These are phyloP conservation scores for Perizoma affinitatum DNA, from an alignment of 2,888 invertebrate species.

Conservation along the genomic window DNA sequence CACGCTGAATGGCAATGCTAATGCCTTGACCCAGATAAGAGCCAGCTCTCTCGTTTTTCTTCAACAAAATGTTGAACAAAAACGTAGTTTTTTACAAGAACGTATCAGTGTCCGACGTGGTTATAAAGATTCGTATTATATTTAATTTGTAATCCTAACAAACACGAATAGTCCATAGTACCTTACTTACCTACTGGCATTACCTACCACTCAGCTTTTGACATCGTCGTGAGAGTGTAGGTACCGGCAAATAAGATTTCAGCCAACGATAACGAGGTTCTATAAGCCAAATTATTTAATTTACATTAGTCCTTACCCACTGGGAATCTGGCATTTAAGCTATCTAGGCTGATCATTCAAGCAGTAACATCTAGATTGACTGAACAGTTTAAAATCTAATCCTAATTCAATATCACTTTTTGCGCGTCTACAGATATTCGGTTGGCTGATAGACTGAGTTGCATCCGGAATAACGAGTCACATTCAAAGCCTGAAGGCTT, in stretches of 20 bases:
- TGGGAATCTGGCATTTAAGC: constrained; percentile 83
- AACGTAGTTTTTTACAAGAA: too few relatives aligned
- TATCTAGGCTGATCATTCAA: constrained; percentile 78
- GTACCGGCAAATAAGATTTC: constrained; percentile 25
- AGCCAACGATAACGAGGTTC: constrained; percentile 31
- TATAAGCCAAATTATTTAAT: constrained; percentile 38
- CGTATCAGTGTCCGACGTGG: too few relatives aligned
- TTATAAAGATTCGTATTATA: too few relatives aligned
- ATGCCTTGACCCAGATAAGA: too few relatives aligned
- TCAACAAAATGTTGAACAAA: too few relatives aligned
- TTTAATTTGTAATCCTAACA: not conserved
- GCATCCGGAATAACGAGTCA: constrained; percentile 62
- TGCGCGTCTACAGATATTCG: constrained; percentile 56
- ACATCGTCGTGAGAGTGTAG: constrained; percentile 21
- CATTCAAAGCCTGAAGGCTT: constrained; percentile 57
- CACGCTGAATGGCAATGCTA: too few relatives aligned
- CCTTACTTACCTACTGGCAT: too few relatives aligned
- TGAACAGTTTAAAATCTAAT: constrained; percentile 79
- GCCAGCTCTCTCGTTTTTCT: too few relatives aligned
- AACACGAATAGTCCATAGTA: not conserved
- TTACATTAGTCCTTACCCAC: constrained; percentile 60
- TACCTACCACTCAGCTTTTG: constrained; percentile 21
- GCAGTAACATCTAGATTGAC: constrained; percentile 78
- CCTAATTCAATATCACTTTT: constrained; percentile 78
- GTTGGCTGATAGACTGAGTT: constrained; percentile 41